These are phyloP conservation scores for Agonopterix heracliana DNA, from an alignment of 2,888 invertebrate genomes.

Conservation along the genomic window DNA sequence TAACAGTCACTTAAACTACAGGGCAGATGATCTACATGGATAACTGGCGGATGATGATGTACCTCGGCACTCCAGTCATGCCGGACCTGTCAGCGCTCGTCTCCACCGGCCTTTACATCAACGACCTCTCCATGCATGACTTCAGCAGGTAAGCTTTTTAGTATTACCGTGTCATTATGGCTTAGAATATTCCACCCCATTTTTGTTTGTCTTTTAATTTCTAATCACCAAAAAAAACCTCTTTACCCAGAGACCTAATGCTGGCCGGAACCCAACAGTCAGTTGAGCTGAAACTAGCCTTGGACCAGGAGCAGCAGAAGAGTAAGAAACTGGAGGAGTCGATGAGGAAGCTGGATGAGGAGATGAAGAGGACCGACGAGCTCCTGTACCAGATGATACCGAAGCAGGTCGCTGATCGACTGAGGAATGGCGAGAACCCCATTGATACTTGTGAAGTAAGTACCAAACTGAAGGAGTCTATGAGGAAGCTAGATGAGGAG, in stretches of 20 bases:
- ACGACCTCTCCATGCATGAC: constrained; percentile 99
- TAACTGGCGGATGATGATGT: constrained; percentile 98
- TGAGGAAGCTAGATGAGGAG: constrained; percentile 75
- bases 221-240: too few species aligned
- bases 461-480: not conserved
- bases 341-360: constrained; percentile 95
- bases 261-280: constrained; percentile 98
- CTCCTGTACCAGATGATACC: constrained; percentile 99
- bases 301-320: constrained; percentile 98
- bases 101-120: constrained; percentile 95
- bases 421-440: constrained; percentile 95
- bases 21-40: constrained; percentile 99
- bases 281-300: constrained; percentile 94
- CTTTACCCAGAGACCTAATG: constrained; percentile 87
- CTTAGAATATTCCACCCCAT: too few species aligned
- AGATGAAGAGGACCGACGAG: constrained; percentile 97
- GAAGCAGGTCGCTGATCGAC: constrained; percentile 95
- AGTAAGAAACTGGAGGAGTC: constrained; percentile 97
- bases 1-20: constrained; percentile 36
- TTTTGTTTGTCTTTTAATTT: too few species aligned
- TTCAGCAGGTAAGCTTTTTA: constrained; percentile 87
- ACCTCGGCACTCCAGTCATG: constrained; percentile 97
- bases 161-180: too few species aligned
- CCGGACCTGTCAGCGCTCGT: constrained; percentile 94
- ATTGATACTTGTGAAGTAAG: constrained; percentile 97